phyloP scores from a whole-genome alignment of 2,113 vertebrate species.

The Anguilla japonica region DNA sequence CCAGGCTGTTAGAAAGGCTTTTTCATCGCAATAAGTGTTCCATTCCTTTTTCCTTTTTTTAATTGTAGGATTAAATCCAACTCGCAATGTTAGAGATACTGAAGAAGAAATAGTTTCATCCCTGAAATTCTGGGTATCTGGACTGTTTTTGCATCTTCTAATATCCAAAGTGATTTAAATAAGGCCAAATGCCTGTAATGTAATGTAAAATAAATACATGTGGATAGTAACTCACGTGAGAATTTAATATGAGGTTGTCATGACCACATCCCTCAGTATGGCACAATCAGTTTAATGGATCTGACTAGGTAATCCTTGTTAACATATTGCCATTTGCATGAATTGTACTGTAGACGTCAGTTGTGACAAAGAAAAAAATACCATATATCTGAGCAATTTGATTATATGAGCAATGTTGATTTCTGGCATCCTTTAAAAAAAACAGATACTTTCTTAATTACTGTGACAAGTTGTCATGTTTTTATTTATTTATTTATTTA shows the following conservation, averaged over 20 bases:
- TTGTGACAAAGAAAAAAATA: neutral
- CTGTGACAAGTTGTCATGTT: too few species aligned
- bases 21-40: slow-evolving; percentile 60
- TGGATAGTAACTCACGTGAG: slow-evolving; percentile 6
- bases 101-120: slow-evolving; percentile 43
- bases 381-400: neutral
- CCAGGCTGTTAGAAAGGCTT: slow-evolving; percentile 42
- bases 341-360: neutral
- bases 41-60: slow-evolving; percentile 46
- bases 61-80: slow-evolving; percentile 50
- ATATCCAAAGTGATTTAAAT: slow-evolving; percentile 34
- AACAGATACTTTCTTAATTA: too few species aligned
- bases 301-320: neutral
- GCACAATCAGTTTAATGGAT: neutral
- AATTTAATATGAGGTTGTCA: too few species aligned
- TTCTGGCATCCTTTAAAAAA: too few species aligned
- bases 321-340: neutral
- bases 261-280: neutral
- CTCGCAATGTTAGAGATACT: slow-evolving; percentile 34
- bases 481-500: too few species aligned
- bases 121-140: slow-evolving; percentile 36
- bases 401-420: too few species aligned
- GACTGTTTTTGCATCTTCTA: slow-evolving; percentile 42
- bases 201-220: neutral
- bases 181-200: neutral